These are phyloP conservation scores for Peromyscus leucopus DNA, from an alignment of 2,113 vertebrate genomes.

Conservation along the genomic window DNA sequence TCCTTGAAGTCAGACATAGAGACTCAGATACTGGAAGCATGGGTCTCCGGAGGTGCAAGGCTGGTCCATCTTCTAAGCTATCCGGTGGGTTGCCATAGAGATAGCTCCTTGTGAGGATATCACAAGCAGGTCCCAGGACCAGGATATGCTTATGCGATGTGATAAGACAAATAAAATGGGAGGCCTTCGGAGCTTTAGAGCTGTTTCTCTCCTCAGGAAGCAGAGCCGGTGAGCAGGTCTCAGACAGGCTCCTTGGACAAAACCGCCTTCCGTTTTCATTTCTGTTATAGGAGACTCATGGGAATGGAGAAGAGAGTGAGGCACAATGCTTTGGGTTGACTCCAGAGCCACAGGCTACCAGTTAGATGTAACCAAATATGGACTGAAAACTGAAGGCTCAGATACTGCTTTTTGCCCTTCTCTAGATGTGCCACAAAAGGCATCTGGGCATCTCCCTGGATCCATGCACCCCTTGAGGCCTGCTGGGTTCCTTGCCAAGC, in stretches of 20 bases:
- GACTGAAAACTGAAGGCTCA: neutral
- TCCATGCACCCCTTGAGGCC: rapidly evolving
- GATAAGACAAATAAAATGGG: neutral
- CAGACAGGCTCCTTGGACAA: neutral
- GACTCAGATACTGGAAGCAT: neutral
- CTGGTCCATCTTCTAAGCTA: neutral
- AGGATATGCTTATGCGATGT: neutral
- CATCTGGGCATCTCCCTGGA: neutral
- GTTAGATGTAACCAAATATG: neutral
- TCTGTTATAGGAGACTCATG: neutral
- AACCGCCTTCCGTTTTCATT: neutral
- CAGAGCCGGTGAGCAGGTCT: neutral
- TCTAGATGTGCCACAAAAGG: neutral
- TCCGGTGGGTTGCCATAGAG: neutral
- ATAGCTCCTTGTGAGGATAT: neutral
- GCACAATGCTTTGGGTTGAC: rapidly evolving
- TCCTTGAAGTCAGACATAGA: neutral
- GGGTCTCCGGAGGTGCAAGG: neutral
- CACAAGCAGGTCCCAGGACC: neutral
- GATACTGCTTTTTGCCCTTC: rapidly evolving
- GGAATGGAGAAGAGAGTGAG: rapidly evolving
- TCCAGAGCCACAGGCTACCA: neutral
- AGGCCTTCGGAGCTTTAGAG: neutral
- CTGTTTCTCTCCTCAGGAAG: neutral
- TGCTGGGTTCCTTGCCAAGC: neutral